Percentiles rank a stretch among this genome's conserved stretches.
Conservation (phyloP, 2,113 vertebrate species). For the Lampris incognitus region DNA sequence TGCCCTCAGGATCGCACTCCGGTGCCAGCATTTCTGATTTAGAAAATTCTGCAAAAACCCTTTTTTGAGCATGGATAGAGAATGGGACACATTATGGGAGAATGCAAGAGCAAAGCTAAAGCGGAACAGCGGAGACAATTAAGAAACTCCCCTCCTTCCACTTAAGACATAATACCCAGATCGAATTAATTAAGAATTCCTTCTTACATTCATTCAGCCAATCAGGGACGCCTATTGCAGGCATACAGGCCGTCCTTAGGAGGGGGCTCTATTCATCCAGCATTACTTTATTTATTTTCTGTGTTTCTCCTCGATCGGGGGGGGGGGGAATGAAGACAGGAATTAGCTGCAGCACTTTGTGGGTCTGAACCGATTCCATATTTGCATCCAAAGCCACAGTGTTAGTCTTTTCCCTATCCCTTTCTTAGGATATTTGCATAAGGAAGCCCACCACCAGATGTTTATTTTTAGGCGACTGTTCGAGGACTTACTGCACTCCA, state of each 20-base stretch:
- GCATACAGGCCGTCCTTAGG: conserved; percentile 73
- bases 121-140: conserved; percentile 83
- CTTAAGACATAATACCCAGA: conserved; percentile 84
- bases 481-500: conserved; percentile 75
- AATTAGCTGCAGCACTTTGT: conserved; percentile 70
- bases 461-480: conserved; percentile 84
- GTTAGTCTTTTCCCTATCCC: conserved; percentile 64
- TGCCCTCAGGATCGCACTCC: conserved; percentile 61
- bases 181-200: conserved; percentile 83
- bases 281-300: conserved; percentile 74
- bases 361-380: conserved; percentile 79
- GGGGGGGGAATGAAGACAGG: conserved; percentile 29
- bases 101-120: conserved; percentile 80
- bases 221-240: conserved; percentile 78
- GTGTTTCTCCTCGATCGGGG: conserved; percentile 46
- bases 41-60: conserved; percentile 76
- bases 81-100: conserved; percentile 78
- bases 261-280: conserved; percentile 75
- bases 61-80: conserved; percentile 64
- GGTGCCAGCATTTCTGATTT: conserved; percentile 79
- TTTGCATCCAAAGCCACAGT: conserved; percentile 80
- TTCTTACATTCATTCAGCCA: conserved; percentile 77
- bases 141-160: conserved; percentile 73
- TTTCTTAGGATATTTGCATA: conserved; percentile 80
- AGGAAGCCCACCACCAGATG: conserved; percentile 76